Conservation (phyloP, 2,888 invertebrate genomes). For the Ichneumon xanthorius region DNA sequence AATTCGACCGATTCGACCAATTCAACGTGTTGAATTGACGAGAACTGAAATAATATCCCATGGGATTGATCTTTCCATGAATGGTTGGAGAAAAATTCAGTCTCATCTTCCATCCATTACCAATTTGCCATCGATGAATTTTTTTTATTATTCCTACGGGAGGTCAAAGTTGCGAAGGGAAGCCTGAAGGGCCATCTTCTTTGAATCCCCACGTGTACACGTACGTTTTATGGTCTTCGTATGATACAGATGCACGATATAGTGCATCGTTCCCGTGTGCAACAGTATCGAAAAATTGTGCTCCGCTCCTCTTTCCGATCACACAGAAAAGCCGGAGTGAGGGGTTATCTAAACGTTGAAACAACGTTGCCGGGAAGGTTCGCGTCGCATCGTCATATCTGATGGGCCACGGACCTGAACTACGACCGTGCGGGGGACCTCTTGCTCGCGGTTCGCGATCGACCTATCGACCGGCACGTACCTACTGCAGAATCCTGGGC, state of each 20-base stretch:
- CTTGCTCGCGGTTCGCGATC: constrained; percentile 61
- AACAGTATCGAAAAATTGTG: constrained; percentile 19
- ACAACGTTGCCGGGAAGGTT: constrained; percentile 22
- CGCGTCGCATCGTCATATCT: constrained; percentile 72
- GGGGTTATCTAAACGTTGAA: constrained; percentile 7
- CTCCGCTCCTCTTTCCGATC: constrained; percentile 63
- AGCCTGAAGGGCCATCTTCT: too few relatives aligned
- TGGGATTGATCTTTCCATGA: too few relatives aligned
- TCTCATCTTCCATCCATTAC: too few relatives aligned
- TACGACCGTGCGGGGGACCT: constrained; percentile 74
- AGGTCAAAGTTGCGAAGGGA: too few relatives aligned
- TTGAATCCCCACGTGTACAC: not conserved
- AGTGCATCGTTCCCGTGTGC: constrained; percentile 5
- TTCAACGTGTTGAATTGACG: not conserved
- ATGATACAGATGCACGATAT: not conserved
- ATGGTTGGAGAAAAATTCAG: too few relatives aligned
- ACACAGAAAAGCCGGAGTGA: constrained; percentile 17
- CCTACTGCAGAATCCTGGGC: constrained; percentile 13
- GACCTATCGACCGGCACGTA: constrained; percentile 51
- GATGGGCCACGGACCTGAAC: constrained; percentile 81
- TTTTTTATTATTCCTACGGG: too few relatives aligned
- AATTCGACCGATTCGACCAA: not conserved
- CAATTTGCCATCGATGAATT: too few relatives aligned
- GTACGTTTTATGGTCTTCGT: not conserved
- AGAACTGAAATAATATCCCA: not conserved